Evolutionary conservation across 2,888 invertebrate species (phyloP), one percentile per base, ranked within the genome.

Genomic region (Petrophora chlorosata): DNA sequence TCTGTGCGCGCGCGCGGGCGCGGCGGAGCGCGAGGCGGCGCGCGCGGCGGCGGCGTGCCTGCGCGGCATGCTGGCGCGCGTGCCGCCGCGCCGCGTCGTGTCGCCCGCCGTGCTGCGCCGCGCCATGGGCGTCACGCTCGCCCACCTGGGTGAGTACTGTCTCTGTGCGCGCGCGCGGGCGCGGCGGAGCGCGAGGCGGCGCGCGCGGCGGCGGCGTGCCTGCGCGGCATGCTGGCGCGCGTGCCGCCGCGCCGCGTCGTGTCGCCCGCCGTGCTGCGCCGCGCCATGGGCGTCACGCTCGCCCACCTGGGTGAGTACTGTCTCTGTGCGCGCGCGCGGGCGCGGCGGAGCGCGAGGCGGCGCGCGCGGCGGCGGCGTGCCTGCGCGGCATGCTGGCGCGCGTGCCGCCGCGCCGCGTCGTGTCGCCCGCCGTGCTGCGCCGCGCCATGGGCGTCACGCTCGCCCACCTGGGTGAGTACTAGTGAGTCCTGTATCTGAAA

Each of bases 381-480:
- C 85, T 97, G 62, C 93, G 94, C 4, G 94, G 94, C 56, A 93
- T 97, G 77, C 93, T 95, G 5, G 95, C 95, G 71, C 93, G 94
- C 67, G 92, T 96, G 39, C 92, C 94, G 47, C 96, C 97, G 0
- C 85, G 91, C 0, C 92, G 93, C 28, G 92, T 96, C 12, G 94
- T 93, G 9, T 92, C 94, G 17, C 90, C 93, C 0, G 89, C 92
- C 35, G 93, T 94, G 3, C 76, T 96, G 14, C 87, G 96, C 23
- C 92, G 92, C 59, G 95, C 95, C n/a, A 94, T 96, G 94, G 96
- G 95, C 26, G 92, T 95, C 72, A 93, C 92, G 22, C 85, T 91
- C 36, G 91, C 7, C 8, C 19, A 39, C 10, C 17, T 19, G n/a
- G 32, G 23, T 33, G 5, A 5, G 15, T 36, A n/a, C 15, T n/a